Evolutionary conservation across 2,113 vertebrate genomes (phyloP), one percentile per base, ranked within the genome.

Genomic region (Nanger granti): DNA sequence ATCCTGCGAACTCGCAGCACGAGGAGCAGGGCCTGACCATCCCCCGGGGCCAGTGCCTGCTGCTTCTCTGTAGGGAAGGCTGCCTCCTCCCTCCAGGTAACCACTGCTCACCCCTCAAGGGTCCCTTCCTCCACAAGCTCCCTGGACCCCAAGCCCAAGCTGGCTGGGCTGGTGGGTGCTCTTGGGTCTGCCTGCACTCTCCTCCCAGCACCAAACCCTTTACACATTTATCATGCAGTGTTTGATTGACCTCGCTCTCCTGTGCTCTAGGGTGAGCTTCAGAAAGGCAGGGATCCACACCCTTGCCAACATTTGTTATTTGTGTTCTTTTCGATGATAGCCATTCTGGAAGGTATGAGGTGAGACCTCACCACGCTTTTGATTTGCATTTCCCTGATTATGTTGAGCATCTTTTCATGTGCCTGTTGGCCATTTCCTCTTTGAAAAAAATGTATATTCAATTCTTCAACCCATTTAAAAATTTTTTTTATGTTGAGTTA

Each of bases 1-100:
- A 13, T 37, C 8, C 64, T 4, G 4, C 22, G 6, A 34, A 20
- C 13, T 22, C 6, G 0, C 1, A 0, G 7, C 18, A 3, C 2
- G 20, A 11, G 2, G 4, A 49, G 34, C 3, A 37, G 44, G 8
- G 26, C 47, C 62, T 11, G 15, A 52, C 8, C 8, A 4, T 44
- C 55, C 37, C 44, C 59, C 24, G 22, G 7, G 91, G 3, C 90
- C 4, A 0, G 4, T 0, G 3, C 28, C 18, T 4, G 20, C 90
- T 44, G 13, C 11, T 54, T 29, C 47, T 64, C 6, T 18, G 12
- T 4, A 29, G 8, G n/a, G 47, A 62, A 60, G 22, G 4, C 34
- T 76, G 7, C 17, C 31, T 37, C 9, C 54, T 59, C 29, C 4
- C 14, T 49, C 60, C 52, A 28, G 34, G 12, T 18, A 87, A 7